phyloP scores from a whole-genome alignment of 2,888 invertebrate genomes.

The Panzeria rudis region DNA sequence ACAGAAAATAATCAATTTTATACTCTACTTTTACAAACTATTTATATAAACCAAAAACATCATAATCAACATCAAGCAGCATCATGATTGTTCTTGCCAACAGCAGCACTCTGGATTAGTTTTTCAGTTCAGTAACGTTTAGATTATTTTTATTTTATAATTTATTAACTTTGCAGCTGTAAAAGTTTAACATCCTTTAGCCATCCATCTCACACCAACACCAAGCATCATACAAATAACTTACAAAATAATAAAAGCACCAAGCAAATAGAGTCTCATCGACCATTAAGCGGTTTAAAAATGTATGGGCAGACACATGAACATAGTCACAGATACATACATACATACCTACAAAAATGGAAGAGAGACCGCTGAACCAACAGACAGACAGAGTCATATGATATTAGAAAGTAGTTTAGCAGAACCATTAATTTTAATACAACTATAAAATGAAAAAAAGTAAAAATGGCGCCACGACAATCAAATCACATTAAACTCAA shows the following conservation, averaged over 20 bases:
- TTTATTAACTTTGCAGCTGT: constrained; percentile 45
- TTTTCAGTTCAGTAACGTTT: constrained; percentile 50
- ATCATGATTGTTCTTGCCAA: constrained; percentile 43
- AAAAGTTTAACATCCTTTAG: constrained; percentile 39
- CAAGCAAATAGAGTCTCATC: constrained; percentile 39
- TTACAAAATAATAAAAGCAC: constrained; percentile 18
- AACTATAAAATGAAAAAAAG: constrained; percentile 29
- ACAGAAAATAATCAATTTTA: constrained; percentile 26
- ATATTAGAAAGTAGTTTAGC: constrained; percentile 56
- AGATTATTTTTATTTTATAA: constrained; percentile 45
- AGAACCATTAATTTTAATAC: constrained; percentile 60
- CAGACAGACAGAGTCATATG: neutral
- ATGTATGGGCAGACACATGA: constrained; percentile 17
- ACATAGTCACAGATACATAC: neutral
- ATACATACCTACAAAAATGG: too few species aligned
- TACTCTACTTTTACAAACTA: neutral
- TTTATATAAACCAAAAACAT: neutral
- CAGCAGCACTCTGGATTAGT: constrained; percentile 40
- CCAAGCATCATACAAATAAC: neutral
- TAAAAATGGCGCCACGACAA: constrained; percentile 59
- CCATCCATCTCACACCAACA: constrained; percentile 9
- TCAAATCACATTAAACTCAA: constrained; percentile 62
- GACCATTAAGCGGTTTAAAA: constrained; percentile 47
- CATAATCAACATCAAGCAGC: constrained; percentile 6
- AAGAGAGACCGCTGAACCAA: neutral